These are phyloP conservation scores for Drosophila pachea DNA, from an alignment of 1,140 invertebrate genomes.

Conservation along the genomic window DNA sequence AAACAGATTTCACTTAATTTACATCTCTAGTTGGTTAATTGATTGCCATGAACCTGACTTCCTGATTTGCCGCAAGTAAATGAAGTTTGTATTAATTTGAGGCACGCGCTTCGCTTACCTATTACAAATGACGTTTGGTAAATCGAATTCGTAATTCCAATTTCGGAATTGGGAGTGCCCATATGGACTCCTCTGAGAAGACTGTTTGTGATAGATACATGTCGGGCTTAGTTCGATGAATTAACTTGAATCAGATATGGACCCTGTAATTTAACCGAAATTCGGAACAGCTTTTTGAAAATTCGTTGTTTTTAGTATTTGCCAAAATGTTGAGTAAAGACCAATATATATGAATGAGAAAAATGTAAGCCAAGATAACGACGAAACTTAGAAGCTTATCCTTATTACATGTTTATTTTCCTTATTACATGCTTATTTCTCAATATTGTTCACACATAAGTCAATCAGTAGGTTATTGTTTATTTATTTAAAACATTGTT, in stretches of 20 bases:
- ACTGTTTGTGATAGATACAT: constrained; percentile 39
- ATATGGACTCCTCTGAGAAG: neutral
- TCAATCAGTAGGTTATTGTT: too few species aligned
- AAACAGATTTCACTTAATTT: constrained; percentile 53
- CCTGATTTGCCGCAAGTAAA: constrained; percentile 5
- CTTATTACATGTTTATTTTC: too few species aligned
- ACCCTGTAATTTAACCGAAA: too few species aligned
- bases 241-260: constrained; percentile 58
- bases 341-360: too few species aligned
- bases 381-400: too few species aligned
- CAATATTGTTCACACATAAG: too few species aligned
- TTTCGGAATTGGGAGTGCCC: neutral
- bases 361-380: too few species aligned
- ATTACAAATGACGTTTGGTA: constrained; percentile 16
- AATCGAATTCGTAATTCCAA: neutral
- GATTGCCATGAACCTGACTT: constrained; percentile 28
- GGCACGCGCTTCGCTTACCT: constrained; percentile 30
- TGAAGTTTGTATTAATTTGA: constrained; percentile 55
- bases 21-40: constrained; percentile 58
- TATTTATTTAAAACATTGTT: too few species aligned
- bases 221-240: constrained; percentile 43
- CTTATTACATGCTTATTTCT: too few species aligned
- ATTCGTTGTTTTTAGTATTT: too few species aligned
- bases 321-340: too few species aligned
- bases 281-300: too few species aligned